A percentile compares a stretch with the other conserved stretches of the same genome.
Evolutionary conservation across 2,888 invertebrate genomes (phyloP).

Genomic region (Cremastinae sp.): DNA sequence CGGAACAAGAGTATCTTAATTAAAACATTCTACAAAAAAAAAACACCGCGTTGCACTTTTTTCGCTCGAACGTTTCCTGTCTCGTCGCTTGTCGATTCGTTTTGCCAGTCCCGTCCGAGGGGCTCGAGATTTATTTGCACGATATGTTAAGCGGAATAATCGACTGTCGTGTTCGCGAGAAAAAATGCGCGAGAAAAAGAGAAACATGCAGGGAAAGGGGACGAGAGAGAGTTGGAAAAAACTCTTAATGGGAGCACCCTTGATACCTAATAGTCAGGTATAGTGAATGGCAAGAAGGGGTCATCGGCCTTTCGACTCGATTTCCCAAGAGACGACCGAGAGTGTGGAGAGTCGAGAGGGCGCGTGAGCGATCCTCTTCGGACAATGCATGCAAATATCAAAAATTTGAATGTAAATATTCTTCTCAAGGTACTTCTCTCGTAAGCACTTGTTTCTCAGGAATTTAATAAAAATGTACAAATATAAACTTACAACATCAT

Average conservation of each 20-base stretch:
- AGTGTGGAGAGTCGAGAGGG: constrained; percentile 25
- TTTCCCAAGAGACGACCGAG: constrained; percentile 43
- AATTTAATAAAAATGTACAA: too few relatives aligned
- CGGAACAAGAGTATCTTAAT: too few relatives aligned
- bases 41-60: constrained; percentile 16
- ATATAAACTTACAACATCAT: too few relatives aligned
- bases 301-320: constrained; percentile 57
- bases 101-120: constrained; percentile 15
- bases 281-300: constrained; percentile 44
- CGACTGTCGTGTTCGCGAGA: constrained; percentile 17
- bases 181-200: constrained; percentile 5
- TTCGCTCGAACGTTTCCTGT: background rate
- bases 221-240: constrained; percentile 23
- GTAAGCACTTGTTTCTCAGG: too few relatives aligned
- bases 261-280: constrained; percentile 40
- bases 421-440: too few relatives aligned
- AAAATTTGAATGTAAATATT: too few relatives aligned
- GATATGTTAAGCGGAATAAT: constrained; percentile 60
- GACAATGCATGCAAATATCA: constrained; percentile 1
- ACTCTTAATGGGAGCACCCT: constrained; percentile 26
- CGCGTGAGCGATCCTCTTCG: constrained; percentile 47
- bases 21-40: too few relatives aligned
- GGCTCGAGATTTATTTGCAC: constrained; percentile 47
- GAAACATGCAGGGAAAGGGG: background rate
- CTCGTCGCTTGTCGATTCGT: constrained; percentile 11